These are phyloP conservation scores for Pteropus alecto DNA, from an alignment of 2,113 vertebrate species.

Conservation along the genomic window DNA sequence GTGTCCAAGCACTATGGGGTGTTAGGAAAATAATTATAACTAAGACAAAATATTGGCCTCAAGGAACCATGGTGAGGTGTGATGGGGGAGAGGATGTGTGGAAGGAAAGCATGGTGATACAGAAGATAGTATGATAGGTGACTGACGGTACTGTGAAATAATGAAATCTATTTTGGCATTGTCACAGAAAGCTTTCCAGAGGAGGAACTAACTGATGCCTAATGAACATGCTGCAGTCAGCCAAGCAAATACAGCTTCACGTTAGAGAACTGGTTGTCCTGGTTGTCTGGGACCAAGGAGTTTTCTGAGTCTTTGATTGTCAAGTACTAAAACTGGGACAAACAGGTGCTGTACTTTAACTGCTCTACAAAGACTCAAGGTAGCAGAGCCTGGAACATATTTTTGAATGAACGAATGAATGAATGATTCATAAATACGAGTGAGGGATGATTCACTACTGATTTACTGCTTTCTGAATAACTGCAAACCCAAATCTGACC, in stretches of 20 bases:
- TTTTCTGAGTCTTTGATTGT: background rate
- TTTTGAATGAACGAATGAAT: background rate
- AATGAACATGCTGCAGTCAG: rapidly evolving
- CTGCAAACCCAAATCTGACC: background rate
- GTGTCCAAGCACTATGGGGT: background rate
- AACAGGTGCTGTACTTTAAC: background rate
- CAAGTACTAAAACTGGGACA: background rate
- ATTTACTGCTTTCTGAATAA: background rate
- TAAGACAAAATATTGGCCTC: background rate
- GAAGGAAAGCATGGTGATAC: background rate
- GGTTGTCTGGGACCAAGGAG: background rate
- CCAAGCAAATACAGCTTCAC: background rate
- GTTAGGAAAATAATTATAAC: background rate
- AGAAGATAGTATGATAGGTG: background rate
- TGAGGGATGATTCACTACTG: background rate
- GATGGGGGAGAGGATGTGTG: too few species aligned
- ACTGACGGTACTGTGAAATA: rapidly evolving
- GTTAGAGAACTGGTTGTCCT: rapidly evolving
- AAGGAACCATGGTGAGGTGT: background rate
- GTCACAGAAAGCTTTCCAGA: background rate
- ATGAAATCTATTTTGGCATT: rapidly evolving
- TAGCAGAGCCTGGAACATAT: background rate
- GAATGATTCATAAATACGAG: background rate
- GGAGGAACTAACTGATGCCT: background rate
- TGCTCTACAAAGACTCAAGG: background rate